These are phyloP conservation scores for Macrotus californicus DNA, from an alignment of 2,113 vertebrate genomes.

Conservation along the genomic window DNA sequence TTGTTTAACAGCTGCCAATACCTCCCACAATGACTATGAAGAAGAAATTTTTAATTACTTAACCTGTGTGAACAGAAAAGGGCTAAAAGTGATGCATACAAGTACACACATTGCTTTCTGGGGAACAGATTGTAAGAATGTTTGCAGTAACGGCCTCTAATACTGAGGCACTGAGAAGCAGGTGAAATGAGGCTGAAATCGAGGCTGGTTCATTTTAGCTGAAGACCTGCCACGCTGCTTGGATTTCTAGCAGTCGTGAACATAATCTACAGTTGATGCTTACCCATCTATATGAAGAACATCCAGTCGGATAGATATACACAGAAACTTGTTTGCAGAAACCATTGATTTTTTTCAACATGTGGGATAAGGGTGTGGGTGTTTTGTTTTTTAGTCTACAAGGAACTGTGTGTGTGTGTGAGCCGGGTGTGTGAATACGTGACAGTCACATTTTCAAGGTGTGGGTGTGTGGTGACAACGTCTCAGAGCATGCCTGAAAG, in stretches of 20 bases:
- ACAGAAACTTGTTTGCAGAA: slow-evolving; percentile 72
- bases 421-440: slow-evolving; percentile 75
- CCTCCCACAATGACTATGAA: slow-evolving; percentile 68
- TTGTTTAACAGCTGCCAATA: slow-evolving; percentile 68
- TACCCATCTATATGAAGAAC: slow-evolving; percentile 63
- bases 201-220: slow-evolving; percentile 79
- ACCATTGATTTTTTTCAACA: slow-evolving; percentile 67
- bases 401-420: slow-evolving; percentile 72
- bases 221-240: slow-evolving; percentile 79
- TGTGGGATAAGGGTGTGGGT: slow-evolving; percentile 60
- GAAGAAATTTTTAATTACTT: slow-evolving; percentile 70
- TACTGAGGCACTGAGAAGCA: slow-evolving; percentile 56
- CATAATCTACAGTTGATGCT: slow-evolving; percentile 29
- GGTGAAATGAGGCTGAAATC: slow-evolving; percentile 84
- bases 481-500: slow-evolving; percentile 92
- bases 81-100: slow-evolving; percentile 79
- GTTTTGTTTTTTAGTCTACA: slow-evolving; percentile 71
- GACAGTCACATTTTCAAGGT: slow-evolving; percentile 80
- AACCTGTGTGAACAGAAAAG: slow-evolving; percentile 80
- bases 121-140: slow-evolving; percentile 56
- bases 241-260: slow-evolving; percentile 56
- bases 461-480: slow-evolving; percentile 80
- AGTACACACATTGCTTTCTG: slow-evolving; percentile 72
- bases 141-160: slow-evolving; percentile 77
- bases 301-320: slow-evolving; percentile 51